Base-by-base conservation (phyloP, 2,797 vertebrate genomes). In the Babyrousa celebensis region DNA sequence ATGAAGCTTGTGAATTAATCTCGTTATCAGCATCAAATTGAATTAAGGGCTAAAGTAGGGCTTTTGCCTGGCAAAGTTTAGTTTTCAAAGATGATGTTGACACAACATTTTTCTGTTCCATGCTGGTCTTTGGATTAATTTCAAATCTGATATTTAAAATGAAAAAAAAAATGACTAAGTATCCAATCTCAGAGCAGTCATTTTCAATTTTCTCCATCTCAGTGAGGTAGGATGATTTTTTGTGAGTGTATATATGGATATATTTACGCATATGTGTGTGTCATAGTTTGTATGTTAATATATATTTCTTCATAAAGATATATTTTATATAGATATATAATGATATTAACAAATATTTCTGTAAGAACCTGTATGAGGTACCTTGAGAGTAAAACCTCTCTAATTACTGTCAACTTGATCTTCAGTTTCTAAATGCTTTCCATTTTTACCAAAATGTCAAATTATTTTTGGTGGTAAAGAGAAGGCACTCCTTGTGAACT, bases 81-180 rank as follows among this genome's bases (percentile, higher is more conserved):
- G 91, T 92, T 97, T 97, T 94, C 83, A 95, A 72, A 96, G 79
- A 87, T 92, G 85, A 83, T 95, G 96, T 95, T 95, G 90, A 97
- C 85, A 97, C 77, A 95, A 96, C 72, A 95, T 93, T 96, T 98
- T 96, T 97, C 93, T 97, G 27, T 78, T 93, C 74, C 12, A 1
- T 20, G 48, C 48, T 91, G 4, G 18, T 29, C 67, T 63, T 89
- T 52, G 88, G 43, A 95, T 95, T 97, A 96, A 97, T 96, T 97
- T 97, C 90, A 96, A 95, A 95, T 97, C 92, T 97, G 95, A 97
- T 98, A 92, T 90, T 97, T 94, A 97, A 96, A 97, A 96, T 97
- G 90, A 89, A 97, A 94, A 91, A 91, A 95, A 93, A 96, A 94
- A 97, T 97, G 88, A 96, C 70, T 92, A 95, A 91, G 65, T 85